Conservation (phyloP, 2,888 invertebrate species). For the Metalampra italica region DNA sequence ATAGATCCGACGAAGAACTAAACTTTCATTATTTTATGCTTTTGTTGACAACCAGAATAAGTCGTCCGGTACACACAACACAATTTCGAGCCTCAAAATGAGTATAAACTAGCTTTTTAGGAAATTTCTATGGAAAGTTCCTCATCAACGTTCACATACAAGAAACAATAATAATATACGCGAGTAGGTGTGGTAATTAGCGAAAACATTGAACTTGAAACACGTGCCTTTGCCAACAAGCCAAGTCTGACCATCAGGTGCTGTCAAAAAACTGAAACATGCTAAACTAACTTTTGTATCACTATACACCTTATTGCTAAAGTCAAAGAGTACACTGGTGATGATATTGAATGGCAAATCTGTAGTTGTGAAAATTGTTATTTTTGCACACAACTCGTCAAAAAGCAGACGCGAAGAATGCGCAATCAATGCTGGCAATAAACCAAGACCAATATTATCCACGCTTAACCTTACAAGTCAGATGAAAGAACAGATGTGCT, state of each 20-base stretch:
- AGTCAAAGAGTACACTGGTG: background rate
- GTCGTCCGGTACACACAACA: no score
- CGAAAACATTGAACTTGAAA: conserved; percentile 66
- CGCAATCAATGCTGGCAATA: conserved; percentile 37
- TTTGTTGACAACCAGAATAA: no score
- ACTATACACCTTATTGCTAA: conserved; percentile 18
- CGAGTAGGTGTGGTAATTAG: conserved; percentile 46
- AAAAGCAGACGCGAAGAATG: conserved; percentile 18
- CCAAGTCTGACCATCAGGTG: conserved; percentile 22
- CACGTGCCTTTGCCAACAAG: conserved; percentile 36
- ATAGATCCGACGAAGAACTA: no score
- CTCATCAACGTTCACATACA: background rate
- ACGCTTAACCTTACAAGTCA: conserved; percentile 15
- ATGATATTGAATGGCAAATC: background rate
- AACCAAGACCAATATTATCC: conserved; percentile 35
- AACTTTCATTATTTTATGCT: no score
- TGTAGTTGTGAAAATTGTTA: conserved; percentile 15
- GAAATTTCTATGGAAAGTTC: background rate
- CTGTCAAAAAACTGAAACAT: background rate
- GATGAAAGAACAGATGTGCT: conserved; percentile 4
- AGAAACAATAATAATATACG: conserved; percentile 36
- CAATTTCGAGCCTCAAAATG: no score
- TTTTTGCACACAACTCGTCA: conserved; percentile 26
- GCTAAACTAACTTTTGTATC: background rate
- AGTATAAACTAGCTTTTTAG: background rate